Conservation (phyloP, 2,888 invertebrate genomes). For the Torymus auratus region DNA sequence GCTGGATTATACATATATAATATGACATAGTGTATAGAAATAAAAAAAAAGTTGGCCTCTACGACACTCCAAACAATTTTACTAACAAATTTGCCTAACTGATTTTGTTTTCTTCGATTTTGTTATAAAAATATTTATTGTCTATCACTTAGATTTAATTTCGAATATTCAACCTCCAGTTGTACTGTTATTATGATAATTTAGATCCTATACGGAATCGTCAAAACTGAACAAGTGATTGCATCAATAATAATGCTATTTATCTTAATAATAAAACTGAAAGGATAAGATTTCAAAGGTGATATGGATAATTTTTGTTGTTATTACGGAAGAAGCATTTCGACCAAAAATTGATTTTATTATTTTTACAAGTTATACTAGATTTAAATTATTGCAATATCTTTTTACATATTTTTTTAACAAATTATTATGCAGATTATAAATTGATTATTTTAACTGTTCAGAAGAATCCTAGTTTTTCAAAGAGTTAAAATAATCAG, state of each 20-base stretch:
- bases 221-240: neutral
- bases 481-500: constrained; percentile 35
- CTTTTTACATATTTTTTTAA: constrained; percentile 42
- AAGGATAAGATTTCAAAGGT: constrained; percentile 20
- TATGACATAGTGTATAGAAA: constrained; percentile 18
- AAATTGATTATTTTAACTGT: constrained; percentile 39
- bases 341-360: constrained; percentile 39
- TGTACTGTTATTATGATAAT: constrained; percentile 17
- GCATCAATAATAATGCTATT: neutral
- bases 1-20: constrained; percentile 24
- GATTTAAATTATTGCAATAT: constrained; percentile 48
- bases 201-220: neutral
- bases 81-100: constrained; percentile 3
- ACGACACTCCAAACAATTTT: neutral
- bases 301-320: constrained; percentile 6
- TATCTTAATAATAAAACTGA: neutral
- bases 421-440: constrained; percentile 30
- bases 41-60: constrained; percentile 5
- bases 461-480: neutral
- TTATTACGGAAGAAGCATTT: constrained; percentile 21
- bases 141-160: constrained; percentile 27
- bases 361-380: constrained; percentile 49
- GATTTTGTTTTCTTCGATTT: constrained; percentile 10
- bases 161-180: constrained; percentile 11
- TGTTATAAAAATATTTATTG: constrained; percentile 51